Conservation (phyloP, 64 coral and sea anemone species). For the Montipora cactus region DNA sequence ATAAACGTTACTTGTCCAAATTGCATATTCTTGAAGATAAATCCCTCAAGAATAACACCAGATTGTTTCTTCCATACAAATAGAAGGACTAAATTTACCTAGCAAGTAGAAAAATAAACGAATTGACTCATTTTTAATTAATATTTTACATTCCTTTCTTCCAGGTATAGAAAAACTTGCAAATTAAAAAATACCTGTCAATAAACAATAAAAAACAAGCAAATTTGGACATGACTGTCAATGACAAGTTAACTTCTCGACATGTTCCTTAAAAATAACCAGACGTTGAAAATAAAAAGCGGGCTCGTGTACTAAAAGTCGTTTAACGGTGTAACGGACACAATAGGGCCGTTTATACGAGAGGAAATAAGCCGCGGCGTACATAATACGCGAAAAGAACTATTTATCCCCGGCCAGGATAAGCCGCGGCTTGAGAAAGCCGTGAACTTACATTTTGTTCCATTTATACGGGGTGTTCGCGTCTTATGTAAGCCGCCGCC, state of each 20-base stretch:
- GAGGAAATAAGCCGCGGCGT: too few relatives aligned
- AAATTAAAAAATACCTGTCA: slow-evolving; percentile 1
- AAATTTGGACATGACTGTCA: background rate
- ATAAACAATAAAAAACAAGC: slow-evolving; percentile 38
- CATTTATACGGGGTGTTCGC: too few relatives aligned
- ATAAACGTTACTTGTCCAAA: background rate
- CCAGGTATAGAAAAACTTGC: background rate
- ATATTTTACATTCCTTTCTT: background rate
- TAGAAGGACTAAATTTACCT: background rate
- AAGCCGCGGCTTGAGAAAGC: too few relatives aligned
- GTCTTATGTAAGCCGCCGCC: too few relatives aligned
- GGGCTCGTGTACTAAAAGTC: too few relatives aligned
- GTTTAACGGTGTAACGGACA: too few relatives aligned
- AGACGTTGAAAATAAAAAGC: too few relatives aligned
- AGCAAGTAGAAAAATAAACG: background rate
- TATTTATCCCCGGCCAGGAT: too few relatives aligned
- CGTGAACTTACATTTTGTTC: background rate
- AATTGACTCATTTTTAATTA: slow-evolving; percentile 14
- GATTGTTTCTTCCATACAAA: background rate
- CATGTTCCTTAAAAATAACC: background rate
- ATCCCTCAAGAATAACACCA: background rate
- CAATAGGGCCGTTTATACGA: too few relatives aligned
- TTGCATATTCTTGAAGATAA: background rate
- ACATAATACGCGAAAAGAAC: too few relatives aligned
- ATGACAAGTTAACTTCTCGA: background rate